Evolutionary conservation across 2,888 invertebrate genomes (phyloP).

Genomic region (Neoaliturus tenellus): DNA sequence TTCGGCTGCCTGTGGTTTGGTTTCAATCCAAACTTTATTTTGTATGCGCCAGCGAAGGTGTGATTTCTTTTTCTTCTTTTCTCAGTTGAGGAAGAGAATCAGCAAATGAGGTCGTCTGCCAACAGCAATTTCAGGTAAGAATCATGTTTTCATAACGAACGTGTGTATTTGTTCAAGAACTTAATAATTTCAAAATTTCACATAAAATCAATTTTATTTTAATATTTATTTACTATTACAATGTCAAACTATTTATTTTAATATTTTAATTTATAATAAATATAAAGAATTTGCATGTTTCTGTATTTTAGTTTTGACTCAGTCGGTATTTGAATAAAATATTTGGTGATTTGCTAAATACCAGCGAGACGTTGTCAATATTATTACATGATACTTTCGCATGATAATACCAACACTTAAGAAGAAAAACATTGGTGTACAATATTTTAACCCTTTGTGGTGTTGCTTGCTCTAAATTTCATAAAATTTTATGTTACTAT

Average conservation of each 20-base stretch:
- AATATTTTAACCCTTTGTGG: too few species aligned
- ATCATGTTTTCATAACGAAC: not conserved
- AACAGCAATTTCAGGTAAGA: constrained; percentile 2
- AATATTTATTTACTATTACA: not conserved
- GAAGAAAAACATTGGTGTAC: not conserved
- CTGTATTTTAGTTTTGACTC: not conserved
- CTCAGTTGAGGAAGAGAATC: too few species aligned
- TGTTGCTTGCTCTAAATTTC: too few species aligned
- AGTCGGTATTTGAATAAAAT: not conserved
- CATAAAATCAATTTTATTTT: not conserved
- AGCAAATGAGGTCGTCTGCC: too few species aligned
- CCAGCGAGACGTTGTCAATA: not conserved
- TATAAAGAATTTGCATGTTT: not conserved
- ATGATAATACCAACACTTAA: not conserved
- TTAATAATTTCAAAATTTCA: not conserved
- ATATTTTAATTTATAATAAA: not conserved
- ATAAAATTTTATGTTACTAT: too few species aligned
- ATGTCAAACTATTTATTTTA: not conserved
- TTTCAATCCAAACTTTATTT: too few species aligned
- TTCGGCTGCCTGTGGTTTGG: too few species aligned
- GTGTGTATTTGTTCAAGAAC: not conserved
- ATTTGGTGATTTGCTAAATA: not conserved
- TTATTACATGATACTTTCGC: not conserved
- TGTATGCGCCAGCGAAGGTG: too few species aligned
- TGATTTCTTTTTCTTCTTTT: too few species aligned